Evolutionary conservation across 2,797 vertebrate species (phyloP).

Genomic region (Glyptemys insculpta): DNA sequence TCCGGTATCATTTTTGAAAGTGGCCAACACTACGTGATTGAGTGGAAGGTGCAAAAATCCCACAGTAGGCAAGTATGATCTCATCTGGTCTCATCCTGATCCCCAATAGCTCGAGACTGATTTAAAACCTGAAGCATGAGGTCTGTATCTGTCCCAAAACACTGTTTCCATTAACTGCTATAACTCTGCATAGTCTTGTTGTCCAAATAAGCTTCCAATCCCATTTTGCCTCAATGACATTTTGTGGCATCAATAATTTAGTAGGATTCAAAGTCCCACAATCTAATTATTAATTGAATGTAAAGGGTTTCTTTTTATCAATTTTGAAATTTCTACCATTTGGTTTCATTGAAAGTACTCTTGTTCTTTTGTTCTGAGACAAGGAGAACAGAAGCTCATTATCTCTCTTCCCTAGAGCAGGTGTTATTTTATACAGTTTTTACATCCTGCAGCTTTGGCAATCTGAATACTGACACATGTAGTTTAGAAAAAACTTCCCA

Average conservation of each 20-base stretch:
- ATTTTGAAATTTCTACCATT: background rate
- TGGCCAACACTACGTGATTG: accelerated
- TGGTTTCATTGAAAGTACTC: background rate
- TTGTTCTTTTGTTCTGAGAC: no score
- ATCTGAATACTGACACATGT: no score
- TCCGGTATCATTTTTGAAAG: background rate
- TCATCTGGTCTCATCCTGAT: background rate
- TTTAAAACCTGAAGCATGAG: background rate
- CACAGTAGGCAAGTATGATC: background rate
- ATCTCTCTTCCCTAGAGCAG: no score
- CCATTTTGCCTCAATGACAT: background rate
- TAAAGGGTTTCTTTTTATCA: background rate
- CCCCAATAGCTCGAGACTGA: background rate
- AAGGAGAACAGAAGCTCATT: no score
- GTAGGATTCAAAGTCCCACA: background rate
- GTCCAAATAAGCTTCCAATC: background rate
- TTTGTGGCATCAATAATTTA: background rate
- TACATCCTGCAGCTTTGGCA: no score
- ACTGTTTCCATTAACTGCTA: background rate
- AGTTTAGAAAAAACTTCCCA: background rate
- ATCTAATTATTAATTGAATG: background rate
- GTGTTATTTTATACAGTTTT: no score
- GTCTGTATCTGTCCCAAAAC: background rate
- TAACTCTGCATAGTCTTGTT: background rate
- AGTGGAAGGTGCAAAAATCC: background rate